Evolutionary conservation across 2,888 invertebrate species (phyloP).

Genomic region (Drosophila limbata): DNA sequence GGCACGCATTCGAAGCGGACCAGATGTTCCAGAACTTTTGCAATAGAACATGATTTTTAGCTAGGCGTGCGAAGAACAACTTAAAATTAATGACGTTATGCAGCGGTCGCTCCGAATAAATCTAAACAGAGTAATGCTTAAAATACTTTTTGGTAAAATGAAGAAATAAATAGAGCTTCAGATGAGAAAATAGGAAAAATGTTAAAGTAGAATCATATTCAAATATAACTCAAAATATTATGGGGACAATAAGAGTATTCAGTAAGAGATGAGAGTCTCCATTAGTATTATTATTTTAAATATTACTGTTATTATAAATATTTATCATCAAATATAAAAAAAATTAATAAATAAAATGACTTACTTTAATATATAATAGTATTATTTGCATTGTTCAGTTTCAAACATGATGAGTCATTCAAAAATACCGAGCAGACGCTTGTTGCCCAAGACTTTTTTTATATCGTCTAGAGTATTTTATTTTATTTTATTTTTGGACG

Average conservation of each 20-base stretch:
- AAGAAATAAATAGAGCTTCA: not conserved
- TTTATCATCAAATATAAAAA: not conserved
- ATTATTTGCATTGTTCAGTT: not conserved
- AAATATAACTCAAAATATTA: not conserved
- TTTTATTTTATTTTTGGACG: too few relatives aligned
- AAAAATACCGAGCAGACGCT: conserved; percentile 1
- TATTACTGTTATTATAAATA: not conserved
- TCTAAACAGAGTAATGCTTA: conserved; percentile 31
- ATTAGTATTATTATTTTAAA: too few relatives aligned
- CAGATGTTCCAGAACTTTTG: conserved; percentile 61
- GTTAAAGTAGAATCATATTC: not conserved
- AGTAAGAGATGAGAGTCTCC: too few relatives aligned
- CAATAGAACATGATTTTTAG: conserved; percentile 36
- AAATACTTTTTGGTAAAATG: conserved; percentile 21
- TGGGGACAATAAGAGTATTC: too few relatives aligned
- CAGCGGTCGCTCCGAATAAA: conserved; percentile 21
- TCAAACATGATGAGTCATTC: not conserved
- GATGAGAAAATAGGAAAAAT: not conserved
- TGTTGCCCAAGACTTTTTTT: conserved; percentile 42
- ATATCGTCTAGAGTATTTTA: conserved; percentile 41
- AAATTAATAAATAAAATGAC: not conserved
- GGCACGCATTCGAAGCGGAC: conserved; percentile 55
- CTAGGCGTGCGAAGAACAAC: conserved; percentile 38
- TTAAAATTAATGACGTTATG: conserved; percentile 59
- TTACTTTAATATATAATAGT: not conserved